phyloP scores from a whole-genome alignment of 2,888 invertebrate genomes.

The Conchocele bisecta region DNA sequence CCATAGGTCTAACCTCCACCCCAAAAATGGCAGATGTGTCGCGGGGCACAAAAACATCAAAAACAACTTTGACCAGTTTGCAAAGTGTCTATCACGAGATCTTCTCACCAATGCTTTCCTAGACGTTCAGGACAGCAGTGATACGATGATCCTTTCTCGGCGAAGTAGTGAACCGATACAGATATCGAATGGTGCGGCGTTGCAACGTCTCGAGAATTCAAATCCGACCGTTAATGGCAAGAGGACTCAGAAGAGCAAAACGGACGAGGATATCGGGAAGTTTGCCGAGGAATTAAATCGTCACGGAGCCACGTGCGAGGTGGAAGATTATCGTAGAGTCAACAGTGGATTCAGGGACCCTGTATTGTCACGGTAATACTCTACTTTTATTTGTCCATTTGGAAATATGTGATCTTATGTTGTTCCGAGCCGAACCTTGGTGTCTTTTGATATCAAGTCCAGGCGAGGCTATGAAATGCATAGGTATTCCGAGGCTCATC shows the following conservation, averaged over 20 bases:
- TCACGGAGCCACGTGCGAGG: slow-evolving; percentile 59
- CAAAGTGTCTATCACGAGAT: slow-evolving; percentile 67
- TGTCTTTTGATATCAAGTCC: too few species aligned
- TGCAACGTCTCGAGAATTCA: slow-evolving; percentile 56
- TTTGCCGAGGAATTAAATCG: slow-evolving; percentile 63
- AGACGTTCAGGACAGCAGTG: slow-evolving; percentile 59
- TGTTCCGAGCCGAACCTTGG: too few species aligned
- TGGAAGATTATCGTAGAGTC: slow-evolving; percentile 55
- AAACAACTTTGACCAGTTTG: slow-evolving; percentile 62
- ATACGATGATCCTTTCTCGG: slow-evolving; percentile 23
- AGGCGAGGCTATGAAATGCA: too few species aligned
- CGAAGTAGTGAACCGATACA: slow-evolving; percentile 77
- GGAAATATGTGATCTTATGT: too few species aligned
- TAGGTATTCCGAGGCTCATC: too few species aligned
- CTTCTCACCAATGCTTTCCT: slow-evolving; percentile 75
- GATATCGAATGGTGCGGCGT: slow-evolving; percentile 64
- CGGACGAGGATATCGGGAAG: slow-evolving; percentile 71
- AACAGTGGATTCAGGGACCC: slow-evolving; percentile 76
- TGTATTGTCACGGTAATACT: slow-evolving; percentile 69
- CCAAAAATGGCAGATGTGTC: too few species aligned
- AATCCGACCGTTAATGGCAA: slow-evolving; percentile 44
- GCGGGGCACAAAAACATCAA: too few species aligned
- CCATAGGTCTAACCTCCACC: too few species aligned
- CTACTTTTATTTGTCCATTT: background rate
- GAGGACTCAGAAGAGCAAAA: slow-evolving; percentile 58